Evolutionary conservation across 1,140 invertebrate species (phyloP).

Genomic region (Bicyclus anynana): DNA sequence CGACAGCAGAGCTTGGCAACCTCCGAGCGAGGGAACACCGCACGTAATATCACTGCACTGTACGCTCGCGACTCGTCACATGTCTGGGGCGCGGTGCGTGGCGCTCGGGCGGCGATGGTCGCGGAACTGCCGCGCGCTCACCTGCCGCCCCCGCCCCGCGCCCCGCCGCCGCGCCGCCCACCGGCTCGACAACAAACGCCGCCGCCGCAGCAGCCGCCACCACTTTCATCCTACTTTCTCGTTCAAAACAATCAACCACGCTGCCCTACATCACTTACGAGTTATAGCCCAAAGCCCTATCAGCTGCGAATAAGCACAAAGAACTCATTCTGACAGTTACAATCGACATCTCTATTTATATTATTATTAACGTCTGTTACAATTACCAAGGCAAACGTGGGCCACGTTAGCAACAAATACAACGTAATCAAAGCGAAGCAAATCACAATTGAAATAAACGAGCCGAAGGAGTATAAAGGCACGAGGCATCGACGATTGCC

Average conservation of each 20-base stretch:
- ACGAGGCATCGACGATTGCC: slow-evolving; percentile 12
- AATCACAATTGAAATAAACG: not conserved
- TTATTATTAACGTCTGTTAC: not conserved
- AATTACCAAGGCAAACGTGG: too few species aligned
- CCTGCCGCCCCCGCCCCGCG: slow-evolving; percentile 47
- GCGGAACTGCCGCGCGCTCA: slow-evolving; percentile 68
- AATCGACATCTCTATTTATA: not conserved
- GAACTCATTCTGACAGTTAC: too few species aligned
- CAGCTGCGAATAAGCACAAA: too few species aligned
- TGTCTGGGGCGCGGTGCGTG: slow-evolving; percentile 51
- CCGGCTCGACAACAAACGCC: slow-evolving; percentile 66
- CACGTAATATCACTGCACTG: slow-evolving; percentile 44
- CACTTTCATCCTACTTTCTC: slow-evolving; percentile 60
- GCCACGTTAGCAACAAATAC: not conserved
- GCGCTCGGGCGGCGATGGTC: slow-evolving; percentile 48
- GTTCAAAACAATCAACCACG: slow-evolving; percentile 17
- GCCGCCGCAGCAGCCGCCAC: slow-evolving; percentile 57
- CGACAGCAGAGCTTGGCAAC: too few species aligned
- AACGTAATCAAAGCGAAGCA: not conserved
- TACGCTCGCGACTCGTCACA: slow-evolving; percentile 44
- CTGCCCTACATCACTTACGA: not conserved
- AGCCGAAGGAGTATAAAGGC: not conserved
- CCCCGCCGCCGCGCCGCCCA: slow-evolving; percentile 54
- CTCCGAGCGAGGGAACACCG: slow-evolving; percentile 47
- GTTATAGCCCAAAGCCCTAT: too few species aligned